A percentile compares a stretch with the other conserved stretches of the same genome.
Conservation (phyloP, 2,888 invertebrate genomes). For the Lissocephala sabroskyi region DNA sequence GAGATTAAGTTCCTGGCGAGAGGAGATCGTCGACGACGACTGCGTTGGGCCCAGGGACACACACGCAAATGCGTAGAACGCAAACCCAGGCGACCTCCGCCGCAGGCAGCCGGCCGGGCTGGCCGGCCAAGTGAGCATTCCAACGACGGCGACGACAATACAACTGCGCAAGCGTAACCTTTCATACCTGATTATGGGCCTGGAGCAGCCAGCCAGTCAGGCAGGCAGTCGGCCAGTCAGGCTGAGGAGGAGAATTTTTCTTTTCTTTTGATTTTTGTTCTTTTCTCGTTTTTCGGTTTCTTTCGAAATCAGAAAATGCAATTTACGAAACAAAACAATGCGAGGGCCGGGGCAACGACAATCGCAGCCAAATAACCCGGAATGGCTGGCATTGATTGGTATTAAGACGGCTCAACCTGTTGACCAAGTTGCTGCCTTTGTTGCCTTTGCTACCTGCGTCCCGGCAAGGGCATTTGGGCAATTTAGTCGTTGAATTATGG, state of each 20-base stretch:
- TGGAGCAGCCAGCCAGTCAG: neutral
- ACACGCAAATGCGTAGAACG: constrained; percentile 14
- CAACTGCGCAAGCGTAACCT: constrained; percentile 61
- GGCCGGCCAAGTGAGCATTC: constrained; percentile 61
- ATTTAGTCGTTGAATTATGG: constrained; percentile 3
- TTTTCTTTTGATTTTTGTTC: neutral
- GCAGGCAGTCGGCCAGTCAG: neutral
- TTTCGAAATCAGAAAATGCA: constrained; percentile 61
- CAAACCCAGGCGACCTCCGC: constrained; percentile 6
- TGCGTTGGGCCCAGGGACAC: too few species aligned
- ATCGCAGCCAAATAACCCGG: constrained; percentile 12
- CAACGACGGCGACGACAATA: constrained; percentile 32
- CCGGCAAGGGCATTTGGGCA: neutral
- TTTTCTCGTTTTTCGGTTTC: constrained; percentile 30
- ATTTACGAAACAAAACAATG: constrained; percentile 51
- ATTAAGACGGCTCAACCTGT: constrained; percentile 56
- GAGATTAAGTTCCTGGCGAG: constrained; percentile 60
- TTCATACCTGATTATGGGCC: constrained; percentile 56
- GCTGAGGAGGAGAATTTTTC: neutral
- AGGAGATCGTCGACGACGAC: too few species aligned
- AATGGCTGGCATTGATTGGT: constrained; percentile 52
- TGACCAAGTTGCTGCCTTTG: constrained; percentile 18
- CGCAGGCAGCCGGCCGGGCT: constrained; percentile 20
- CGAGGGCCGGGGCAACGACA: constrained; percentile 10
- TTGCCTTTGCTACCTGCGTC: too few species aligned